A percentile compares a stretch with the other conserved stretches of the same genome.
Evolutionary conservation across 2,113 vertebrate species (phyloP).

Genomic region (Amblyornis subalaris): DNA sequence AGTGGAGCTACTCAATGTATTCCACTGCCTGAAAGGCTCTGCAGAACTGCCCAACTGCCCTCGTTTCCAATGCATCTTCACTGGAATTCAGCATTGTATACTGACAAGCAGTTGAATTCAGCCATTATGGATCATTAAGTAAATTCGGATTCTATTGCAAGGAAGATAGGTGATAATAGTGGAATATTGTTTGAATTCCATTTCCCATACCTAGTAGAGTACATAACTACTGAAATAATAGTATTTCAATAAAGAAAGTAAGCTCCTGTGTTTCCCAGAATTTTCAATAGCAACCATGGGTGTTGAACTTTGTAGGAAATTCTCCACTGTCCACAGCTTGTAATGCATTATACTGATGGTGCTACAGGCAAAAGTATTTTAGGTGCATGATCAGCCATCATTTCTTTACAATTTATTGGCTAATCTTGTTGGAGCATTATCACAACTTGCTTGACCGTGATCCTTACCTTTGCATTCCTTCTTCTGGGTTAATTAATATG

Average conservation of each 20-base stretch:
- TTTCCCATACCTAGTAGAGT: not conserved
- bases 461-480: not conserved
- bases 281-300: not conserved
- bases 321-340: not conserved
- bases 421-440: not conserved
- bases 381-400: not conserved
- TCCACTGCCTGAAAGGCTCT: not conserved
- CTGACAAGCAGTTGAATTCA: not conserved
- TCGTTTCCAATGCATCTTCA: accelerated
- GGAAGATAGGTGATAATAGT: not conserved
- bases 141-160: not conserved
- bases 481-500: not conserved
- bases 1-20: accelerated
- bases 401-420: not conserved
- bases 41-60: not conserved
- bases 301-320: not conserved
- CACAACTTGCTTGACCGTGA: not conserved
- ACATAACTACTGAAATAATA: not conserved
- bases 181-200: not conserved
- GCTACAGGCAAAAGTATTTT: not conserved
- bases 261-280: not conserved
- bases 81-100: not conserved
- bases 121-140: not conserved
- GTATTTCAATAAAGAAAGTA: not conserved
- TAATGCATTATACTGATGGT: not conserved